phyloP scores from a whole-genome alignment of 2,797 vertebrate species.

The Loris lydekkerianus region DNA sequence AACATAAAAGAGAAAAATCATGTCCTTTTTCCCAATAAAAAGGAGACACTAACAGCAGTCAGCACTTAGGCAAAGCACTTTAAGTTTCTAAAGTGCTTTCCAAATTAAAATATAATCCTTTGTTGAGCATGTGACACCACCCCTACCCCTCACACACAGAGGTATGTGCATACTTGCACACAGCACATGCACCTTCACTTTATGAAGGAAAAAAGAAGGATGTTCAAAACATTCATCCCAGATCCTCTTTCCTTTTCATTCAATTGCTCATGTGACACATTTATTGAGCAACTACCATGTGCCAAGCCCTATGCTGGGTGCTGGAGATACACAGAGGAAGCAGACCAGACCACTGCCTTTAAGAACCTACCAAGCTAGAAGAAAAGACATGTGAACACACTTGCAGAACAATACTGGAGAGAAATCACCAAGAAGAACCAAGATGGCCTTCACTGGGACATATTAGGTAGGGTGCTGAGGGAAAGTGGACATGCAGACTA shows the following conservation, averaged over 20 bases:
- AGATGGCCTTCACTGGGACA: background rate
- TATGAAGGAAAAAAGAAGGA: slow-evolving; percentile 28
- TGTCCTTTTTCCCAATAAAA: slow-evolving; percentile 87
- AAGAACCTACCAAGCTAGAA: background rate
- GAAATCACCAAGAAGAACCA: background rate
- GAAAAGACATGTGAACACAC: background rate
- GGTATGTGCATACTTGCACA: background rate
- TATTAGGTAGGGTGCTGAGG: background rate
- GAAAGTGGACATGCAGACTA: background rate
- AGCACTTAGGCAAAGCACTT: slow-evolving; percentile 85
- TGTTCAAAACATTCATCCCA: slow-evolving; percentile 44
- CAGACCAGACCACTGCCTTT: background rate
- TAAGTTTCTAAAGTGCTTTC: slow-evolving; percentile 85
- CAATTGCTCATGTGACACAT: slow-evolving; percentile 1
- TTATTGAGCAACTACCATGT: slow-evolving; percentile 19
- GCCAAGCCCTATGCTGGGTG: background rate
- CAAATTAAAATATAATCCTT: slow-evolving; percentile 85
- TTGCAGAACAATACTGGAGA: slow-evolving; percentile 7
- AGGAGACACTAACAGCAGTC: slow-evolving; percentile 85
- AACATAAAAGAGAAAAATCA: slow-evolving; percentile 86
- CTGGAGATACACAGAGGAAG: slow-evolving; percentile 16
- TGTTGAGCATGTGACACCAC: slow-evolving; percentile 49
- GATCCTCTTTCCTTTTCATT: background rate
- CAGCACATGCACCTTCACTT: slow-evolving; percentile 21
- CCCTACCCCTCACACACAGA: slow-evolving; percentile 2